Base-by-base conservation (phyloP, 2,113 vertebrate genomes). In the Plecturocebus donacophilus region DNA sequence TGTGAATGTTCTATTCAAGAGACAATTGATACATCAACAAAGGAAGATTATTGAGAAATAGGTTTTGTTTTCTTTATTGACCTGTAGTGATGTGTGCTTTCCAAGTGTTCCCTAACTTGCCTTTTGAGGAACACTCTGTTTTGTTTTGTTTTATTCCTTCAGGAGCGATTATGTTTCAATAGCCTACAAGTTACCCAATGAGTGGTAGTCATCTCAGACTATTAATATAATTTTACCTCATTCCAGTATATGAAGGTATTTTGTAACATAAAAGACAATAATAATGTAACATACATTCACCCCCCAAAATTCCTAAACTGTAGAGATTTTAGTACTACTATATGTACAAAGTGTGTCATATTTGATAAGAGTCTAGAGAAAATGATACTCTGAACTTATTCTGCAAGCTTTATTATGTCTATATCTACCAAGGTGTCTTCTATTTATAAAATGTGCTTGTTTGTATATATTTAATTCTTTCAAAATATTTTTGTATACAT, bases 261-360 rank as follows among this genome's bases (percentile, higher is more conserved):
- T 84, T 73, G 58, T 85, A 95, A 89, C 38, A 92, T 77, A 82
- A 95, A 95, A 93, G 38, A 27, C 23, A 75, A 75, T 75, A 42
- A 42, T 75, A 75, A 75, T 75, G n/a, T 75, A 75, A 75, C 38
- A 75, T 75, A 25, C 3, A 77, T 95, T 73, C 30, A 79, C 21
- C 9, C 49, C 49, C 1, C 8, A 8, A 52, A 61, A 83, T 58
- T 90, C 73, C 21, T 90, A 88, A 90, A 92, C 8, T 90, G 5
- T 58, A 76, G 40, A 93, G 32, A 70, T 76, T 4, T 95, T 90
- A 80, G 12, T 80, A 49, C 3, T 42, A 87, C 16, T 13, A 70
- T 87, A 49, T 54, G 86, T 91, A 23, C 75, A 93, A 90, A 92
- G 17, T 83, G 32, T 61, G 58, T 95, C 40, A 45, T 70, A 73